Evolutionary conservation across 2,797 vertebrate genomes (phyloP), one percentile per base, ranked within the genome.

Genomic region (Parotocinclus haroldoi): DNA sequence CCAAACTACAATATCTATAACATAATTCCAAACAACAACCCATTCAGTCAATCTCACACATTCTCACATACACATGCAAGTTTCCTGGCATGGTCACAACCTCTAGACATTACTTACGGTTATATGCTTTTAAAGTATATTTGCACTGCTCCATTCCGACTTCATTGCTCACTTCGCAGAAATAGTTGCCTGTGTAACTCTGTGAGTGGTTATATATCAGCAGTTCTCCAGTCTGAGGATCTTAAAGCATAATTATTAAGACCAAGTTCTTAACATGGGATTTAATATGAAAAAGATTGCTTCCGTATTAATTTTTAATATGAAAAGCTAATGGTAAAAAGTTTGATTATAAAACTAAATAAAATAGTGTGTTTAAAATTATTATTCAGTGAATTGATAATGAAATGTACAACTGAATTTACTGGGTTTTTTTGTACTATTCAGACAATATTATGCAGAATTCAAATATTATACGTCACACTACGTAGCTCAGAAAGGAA

Each of bases 91-190:
- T 45, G 38, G 40, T 9, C 46, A 51, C 46, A 42, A 40, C 10
- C 39, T 59, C 18, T 1, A 36, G 64, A 61, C 9, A 12, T 68
- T 68, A 90, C 91, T 90, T 72, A 92, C 91, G 81, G 80, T 89
- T 87, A 77, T 89, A 83, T 27, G 90, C 91, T 1, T 44, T 58
- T 68, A 92, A 83, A 3, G 60, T 27, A 44, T 87, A 87, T 77
- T 81, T 86, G 58, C 96, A 98, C 54, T 87, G 79, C 0, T 78
- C 82, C 46, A 76, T 80, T 40, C 95, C 94, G 0, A 96, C 95
- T 0, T 86, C 72, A 75, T 97, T 98, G 74, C 78, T 84, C 37
- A 83, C 93, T 0, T 84, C 83, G 75, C 96, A 98, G 63, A 83
- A 55, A 65, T 98, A 98, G 36, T 68, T 78, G 4, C 95, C 96